Evolutionary conservation across 2,888 invertebrate genomes (phyloP).

Genomic region (Pristionchus japonicus): DNA sequence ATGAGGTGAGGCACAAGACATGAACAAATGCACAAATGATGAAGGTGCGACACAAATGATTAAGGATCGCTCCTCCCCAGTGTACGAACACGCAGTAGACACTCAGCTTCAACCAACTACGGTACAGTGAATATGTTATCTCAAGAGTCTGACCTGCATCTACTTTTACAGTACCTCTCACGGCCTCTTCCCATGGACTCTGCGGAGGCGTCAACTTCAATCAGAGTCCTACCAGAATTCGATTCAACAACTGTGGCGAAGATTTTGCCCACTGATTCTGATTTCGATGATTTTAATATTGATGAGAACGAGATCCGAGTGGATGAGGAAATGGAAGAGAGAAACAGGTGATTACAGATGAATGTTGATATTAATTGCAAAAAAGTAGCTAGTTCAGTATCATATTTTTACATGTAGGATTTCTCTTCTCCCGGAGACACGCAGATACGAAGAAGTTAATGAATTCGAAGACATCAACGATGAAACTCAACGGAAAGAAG

Average conservation of each 20-base stretch:
- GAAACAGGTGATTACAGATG: not conserved
- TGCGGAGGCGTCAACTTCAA: not conserved
- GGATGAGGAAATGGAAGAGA: not conserved
- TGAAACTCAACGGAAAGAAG: not conserved
- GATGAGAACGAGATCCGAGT: not conserved
- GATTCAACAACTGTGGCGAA: not conserved
- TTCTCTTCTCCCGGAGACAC: not conserved
- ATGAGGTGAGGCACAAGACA: no score
- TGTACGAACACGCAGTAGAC: slow-evolving; percentile 34
- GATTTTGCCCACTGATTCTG: not conserved
- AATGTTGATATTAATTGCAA: no score
- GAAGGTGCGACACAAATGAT: no score
- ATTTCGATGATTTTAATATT: not conserved
- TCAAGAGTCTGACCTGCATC: not conserved
- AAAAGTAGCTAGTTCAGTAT: no score
- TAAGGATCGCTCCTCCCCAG: not conserved
- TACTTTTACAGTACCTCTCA: not conserved
- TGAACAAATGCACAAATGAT: no score
- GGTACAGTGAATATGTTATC: not conserved
- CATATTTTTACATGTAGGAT: no score
- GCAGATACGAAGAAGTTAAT: not conserved
- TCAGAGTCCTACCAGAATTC: not conserved
- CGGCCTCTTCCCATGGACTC: not conserved
- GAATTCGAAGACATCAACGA: not conserved
- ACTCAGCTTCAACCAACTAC: slow-evolving; percentile 6